These are phyloP conservation scores for Nematolebias whitei DNA, from an alignment of 2,113 vertebrate genomes.

Conservation along the genomic window DNA sequence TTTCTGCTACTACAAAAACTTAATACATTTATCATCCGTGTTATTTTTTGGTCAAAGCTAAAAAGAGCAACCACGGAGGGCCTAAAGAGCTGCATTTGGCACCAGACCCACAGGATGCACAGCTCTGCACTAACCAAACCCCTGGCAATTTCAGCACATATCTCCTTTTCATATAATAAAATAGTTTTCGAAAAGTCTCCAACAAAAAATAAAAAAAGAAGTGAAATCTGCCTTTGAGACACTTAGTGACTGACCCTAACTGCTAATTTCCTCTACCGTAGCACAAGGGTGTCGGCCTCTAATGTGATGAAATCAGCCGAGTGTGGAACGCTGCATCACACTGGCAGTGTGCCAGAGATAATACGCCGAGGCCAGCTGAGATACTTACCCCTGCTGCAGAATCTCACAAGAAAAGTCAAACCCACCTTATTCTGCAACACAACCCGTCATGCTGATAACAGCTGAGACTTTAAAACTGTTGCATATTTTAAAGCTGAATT, in stretches of 20 bases:
- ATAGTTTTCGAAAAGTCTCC: conserved; percentile 37
- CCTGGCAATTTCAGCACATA: not conserved
- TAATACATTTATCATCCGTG: too few relatives aligned
- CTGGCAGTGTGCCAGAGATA: conserved; percentile 69
- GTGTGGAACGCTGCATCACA: conserved; percentile 62
- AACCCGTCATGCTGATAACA: conserved; percentile 49
- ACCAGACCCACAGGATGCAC: too few relatives aligned
- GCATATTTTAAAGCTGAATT: conserved; percentile 55
- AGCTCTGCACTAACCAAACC: not conserved
- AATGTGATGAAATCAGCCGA: conserved; percentile 67
- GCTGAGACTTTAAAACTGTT: conserved; percentile 45
- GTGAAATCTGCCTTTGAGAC: conserved; percentile 41
- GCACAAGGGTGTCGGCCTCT: conserved; percentile 52
- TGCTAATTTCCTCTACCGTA: conserved; percentile 62
- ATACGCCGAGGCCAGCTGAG: conserved; percentile 57
- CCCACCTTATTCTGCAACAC: conserved; percentile 52
- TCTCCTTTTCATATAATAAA: conserved; percentile 12
- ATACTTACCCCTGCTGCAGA: conserved; percentile 49
- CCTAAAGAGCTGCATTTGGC: too few relatives aligned
- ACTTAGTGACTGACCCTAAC: conserved; percentile 41
- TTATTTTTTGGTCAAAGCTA: too few relatives aligned
- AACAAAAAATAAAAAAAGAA: conserved; percentile 16
- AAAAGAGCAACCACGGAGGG: too few relatives aligned
- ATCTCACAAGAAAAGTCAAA: conserved; percentile 65
- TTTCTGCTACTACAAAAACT: too few relatives aligned